These are phyloP conservation scores for Sebastes kiyomatsui DNA, from an alignment of 2,797 vertebrate species.

Conservation along the genomic window DNA sequence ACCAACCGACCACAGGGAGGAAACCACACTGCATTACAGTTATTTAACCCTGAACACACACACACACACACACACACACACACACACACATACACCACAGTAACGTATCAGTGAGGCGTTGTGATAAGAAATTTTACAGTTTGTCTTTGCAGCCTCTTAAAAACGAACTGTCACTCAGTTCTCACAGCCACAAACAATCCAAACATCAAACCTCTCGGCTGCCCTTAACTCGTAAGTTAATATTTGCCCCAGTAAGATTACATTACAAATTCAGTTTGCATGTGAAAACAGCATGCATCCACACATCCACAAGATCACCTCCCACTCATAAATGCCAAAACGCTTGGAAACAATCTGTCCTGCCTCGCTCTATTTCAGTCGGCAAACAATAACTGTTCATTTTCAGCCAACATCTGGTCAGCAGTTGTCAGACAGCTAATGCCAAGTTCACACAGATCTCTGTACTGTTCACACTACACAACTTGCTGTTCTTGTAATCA, in stretches of 20 bases:
- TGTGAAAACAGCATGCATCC: neutral
- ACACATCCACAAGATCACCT: neutral
- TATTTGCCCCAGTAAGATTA: neutral
- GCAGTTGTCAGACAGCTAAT: neutral
- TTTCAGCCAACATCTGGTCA: neutral
- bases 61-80: conserved; percentile 41
- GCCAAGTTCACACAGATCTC: no score
- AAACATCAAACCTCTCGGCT: neutral
- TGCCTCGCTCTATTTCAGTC: neutral
- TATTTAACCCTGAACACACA: conserved; percentile 47
- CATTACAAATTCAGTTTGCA: neutral
- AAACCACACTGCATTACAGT: conserved; percentile 66
- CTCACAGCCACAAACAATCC: neutral
- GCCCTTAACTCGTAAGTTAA: neutral
- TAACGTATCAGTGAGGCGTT: conserved; percentile 19
- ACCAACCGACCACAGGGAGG: conserved; percentile 59
- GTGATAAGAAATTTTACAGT: conserved; percentile 60
- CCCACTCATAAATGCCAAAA: neutral
- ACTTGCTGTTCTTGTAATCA: no score
- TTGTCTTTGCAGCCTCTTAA: conserved; percentile 14
- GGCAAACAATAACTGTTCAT: no score
- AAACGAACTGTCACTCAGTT: neutral
- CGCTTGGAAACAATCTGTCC: neutral
- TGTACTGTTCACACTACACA: no score
- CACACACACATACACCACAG: conserved; percentile 9